phyloP scores from a whole-genome alignment of 2,797 vertebrate genomes.

The Neosilurus hyrtlii region DNA sequence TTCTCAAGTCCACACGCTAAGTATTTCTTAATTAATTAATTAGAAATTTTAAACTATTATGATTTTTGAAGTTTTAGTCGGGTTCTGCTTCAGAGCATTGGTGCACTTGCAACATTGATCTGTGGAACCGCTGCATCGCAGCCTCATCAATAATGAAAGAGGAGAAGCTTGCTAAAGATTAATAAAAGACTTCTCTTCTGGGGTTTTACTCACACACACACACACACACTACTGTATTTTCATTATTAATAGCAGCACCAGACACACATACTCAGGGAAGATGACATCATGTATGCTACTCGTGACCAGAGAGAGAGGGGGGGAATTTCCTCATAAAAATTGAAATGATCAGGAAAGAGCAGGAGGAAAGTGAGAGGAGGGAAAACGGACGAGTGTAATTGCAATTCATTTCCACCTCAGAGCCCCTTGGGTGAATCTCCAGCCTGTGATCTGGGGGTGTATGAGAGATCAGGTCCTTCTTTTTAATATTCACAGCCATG shows the following conservation, averaged over 20 bases:
- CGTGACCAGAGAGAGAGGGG: conserved; percentile 11
- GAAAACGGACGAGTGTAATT: conserved; percentile 74
- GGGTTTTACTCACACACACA: conserved; percentile 25
- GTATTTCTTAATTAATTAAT: too few relatives aligned
- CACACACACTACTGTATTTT: too few relatives aligned
- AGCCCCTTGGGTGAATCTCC: conserved; percentile 60
- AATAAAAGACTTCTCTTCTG: conserved; percentile 25
- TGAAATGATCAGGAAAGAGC: conserved; percentile 63
- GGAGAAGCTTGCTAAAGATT: conserved; percentile 16
- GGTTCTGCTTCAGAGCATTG: not conserved
- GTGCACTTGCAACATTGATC: conserved; percentile 14
- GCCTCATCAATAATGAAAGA: conserved; percentile 28
- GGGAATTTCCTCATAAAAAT: conserved; percentile 53
- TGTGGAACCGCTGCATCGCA: not conserved
- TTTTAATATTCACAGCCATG: conserved; percentile 74
- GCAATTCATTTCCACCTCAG: conserved; percentile 82
- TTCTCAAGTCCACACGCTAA: not conserved
- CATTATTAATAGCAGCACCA: not conserved
- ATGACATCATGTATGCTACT: conserved; percentile 24
- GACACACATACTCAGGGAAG: not conserved
- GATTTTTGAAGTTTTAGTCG: not conserved
- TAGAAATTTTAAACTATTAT: too few relatives aligned
- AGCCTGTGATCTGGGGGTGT: conserved; percentile 64
- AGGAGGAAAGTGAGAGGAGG: conserved; percentile 7
- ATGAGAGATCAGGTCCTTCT: conserved; percentile 40